Percentiles rank a stretch among this genome's conserved stretches.
Conservation (phyloP, 1,140 invertebrate species). For the Trichomalopsis sarcophagae region DNA sequence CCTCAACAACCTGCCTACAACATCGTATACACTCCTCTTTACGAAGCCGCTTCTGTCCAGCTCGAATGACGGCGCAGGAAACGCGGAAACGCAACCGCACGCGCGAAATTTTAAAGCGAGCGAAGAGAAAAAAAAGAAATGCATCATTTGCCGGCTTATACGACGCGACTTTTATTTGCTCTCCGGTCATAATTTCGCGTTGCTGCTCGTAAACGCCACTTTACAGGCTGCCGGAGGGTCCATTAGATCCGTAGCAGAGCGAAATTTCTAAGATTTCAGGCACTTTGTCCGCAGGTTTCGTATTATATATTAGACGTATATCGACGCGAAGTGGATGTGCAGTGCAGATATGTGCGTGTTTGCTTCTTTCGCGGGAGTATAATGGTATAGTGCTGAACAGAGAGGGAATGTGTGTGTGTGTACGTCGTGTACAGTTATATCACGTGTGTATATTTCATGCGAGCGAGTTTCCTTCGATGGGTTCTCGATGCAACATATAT, state of each 20-base stretch:
- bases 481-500: background rate
- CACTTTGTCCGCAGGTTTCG: background rate
- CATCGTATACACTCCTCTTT: background rate
- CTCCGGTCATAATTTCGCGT: conserved; percentile 33
- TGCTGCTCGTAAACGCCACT: conserved; percentile 39
- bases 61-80: background rate
- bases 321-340: background rate
- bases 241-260: conserved; percentile 14
- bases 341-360: background rate
- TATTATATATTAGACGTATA: background rate
- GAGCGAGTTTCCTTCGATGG: conserved; percentile 9
- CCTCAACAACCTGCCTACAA: background rate
- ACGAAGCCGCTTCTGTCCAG: background rate
- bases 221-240: conserved; percentile 8
- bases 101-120: background rate
- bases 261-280: background rate
- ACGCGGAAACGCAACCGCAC: background rate
- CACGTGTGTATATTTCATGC: background rate
- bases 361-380: background rate
- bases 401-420: background rate
- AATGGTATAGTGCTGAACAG: background rate
- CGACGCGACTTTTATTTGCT: conserved; percentile 28
- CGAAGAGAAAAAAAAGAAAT: background rate
- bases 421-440: background rate
- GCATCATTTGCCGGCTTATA: background rate